A percentile compares a stretch with the other conserved stretches of the same genome.
These are phyloP conservation scores for Gonatopus flavifemur DNA, from an alignment of 1,140 invertebrate species.

Conservation along the genomic window DNA sequence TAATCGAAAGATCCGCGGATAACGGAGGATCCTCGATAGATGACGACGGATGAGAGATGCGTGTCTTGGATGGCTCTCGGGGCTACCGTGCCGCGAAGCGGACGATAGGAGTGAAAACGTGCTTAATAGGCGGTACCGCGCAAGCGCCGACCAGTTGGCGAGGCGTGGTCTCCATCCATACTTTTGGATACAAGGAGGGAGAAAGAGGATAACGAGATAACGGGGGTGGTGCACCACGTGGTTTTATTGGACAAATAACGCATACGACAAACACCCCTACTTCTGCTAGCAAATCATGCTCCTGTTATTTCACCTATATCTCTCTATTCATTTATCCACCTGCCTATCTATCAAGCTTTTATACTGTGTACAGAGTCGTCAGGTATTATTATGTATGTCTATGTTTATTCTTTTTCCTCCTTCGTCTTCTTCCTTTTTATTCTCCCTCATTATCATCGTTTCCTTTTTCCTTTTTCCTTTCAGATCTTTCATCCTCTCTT, in stretches of 20 bases:
- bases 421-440: neutral
- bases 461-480: neutral
- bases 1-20: no score
- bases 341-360: no score
- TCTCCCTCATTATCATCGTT: neutral
- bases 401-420: neutral
- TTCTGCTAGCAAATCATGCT: slow-evolving; percentile 13
- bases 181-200: neutral
- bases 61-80: neutral
- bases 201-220: neutral
- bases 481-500: no score
- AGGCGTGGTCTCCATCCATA: slow-evolving; percentile 36
- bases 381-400: no score
- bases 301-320: no score
- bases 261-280: slow-evolving; percentile 51
- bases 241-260: slow-evolving; percentile 57
- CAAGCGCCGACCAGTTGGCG: slow-evolving; percentile 22
- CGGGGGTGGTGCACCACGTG: slow-evolving; percentile 44
- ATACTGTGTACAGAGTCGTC: no score
- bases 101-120: slow-evolving; percentile 25
- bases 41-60: neutral
- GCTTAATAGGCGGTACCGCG: slow-evolving; percentile 42
- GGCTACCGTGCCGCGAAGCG: slow-evolving; percentile 21
- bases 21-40: no score
- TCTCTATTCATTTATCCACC: no score